Base-by-base conservation (phyloP, 1,140 invertebrate genomes). In the Neocloeon triangulifer region DNA sequence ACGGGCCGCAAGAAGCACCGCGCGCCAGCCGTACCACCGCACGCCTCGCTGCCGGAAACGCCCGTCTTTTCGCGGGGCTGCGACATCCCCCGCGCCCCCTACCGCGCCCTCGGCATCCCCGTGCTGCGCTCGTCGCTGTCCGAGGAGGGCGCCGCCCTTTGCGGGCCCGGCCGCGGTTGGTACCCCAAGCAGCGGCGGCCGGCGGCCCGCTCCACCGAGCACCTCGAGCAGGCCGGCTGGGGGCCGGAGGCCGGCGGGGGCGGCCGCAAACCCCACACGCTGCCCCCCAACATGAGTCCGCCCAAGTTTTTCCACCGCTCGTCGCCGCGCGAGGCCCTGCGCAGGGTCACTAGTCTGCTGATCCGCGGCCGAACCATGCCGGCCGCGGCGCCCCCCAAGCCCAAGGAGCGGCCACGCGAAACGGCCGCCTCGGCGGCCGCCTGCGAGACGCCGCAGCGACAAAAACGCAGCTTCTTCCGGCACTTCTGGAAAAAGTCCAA, bases 221-320 rank as follows among this genome's bases (percentile, higher is more conserved):
- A 80, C 46, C 59, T 82, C 30, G 76, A 82, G 46, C 61, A 74
- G 39, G 51, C 79, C 3, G 42, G 53, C 62, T 47, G 58, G 58
- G 6, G 42, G 38, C 5, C 33, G 33, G 4, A 38, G 47, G 50
- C 46, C 51, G 62, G 29, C 53, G 61, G 31, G 5, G 15, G 15
- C 15, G 5, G 55, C 1, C 52, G 66, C 16, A 82, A 82, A 46
- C 77, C 77, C 1, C 53, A 78, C 19, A 82, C 78, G 12, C 55
- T 82, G 37, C 78, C 78, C 16, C 78, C 78, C 27, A 80, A 80
- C 57, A 58, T 82, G 41, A 79, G 76, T 35, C 69, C 69, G 40
- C 65, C 66, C 41, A 80, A 79, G 52, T 81, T 80, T 59, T 75
- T 80, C 58, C 73, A 78, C 46, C 75, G 77, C 56, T 80, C 73